Base-by-base conservation (phyloP, 2,113 vertebrate genomes). In the Greenwoodochromis staneri region DNA sequence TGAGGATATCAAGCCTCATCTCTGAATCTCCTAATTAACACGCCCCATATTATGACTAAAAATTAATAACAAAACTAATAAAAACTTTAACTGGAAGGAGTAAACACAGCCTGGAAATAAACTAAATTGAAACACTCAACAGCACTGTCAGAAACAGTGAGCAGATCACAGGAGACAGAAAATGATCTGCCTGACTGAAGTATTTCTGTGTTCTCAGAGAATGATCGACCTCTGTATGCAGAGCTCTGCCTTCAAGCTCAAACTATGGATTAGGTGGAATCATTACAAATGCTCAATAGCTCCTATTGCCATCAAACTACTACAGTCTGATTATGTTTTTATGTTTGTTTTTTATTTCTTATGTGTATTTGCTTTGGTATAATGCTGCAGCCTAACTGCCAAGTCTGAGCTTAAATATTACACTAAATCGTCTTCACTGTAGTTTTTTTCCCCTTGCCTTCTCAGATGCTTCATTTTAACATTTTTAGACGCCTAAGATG, bases 191-290 rank as follows among this genome's bases (percentile, higher is more conserved):
- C 42, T 31, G 71, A 76, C 42, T 31, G 71, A 78, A 78, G 71
- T 49, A 31, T 49, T 78, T 73, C 21, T 78, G 42, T 73, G 69
- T 31, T 78, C 24, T 49, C 24, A 31, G 27, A 78, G 42, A 78
- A 19, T 8, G 16, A 49, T 78, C 3, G 42, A 78, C 27, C 71
- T 31, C 71, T 49, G 16, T 78, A 19, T 78, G 27, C 42, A 47
- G 71, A 78, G 71, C 14, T 78, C 71, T 78, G 45, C 42, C 71
- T 13, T 78, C 71, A 78, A 78, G 71, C 71, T 78, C 42, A 78
- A 78, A 78, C 45, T 78, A 49, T 78, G 29, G 71, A 78, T 78
- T 49, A 31, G 71, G 42, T 49, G 16, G 0, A 49, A 49, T 78
- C 24, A 78, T 78, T 49, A 78, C 42, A 78, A 49, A 78, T 78